Evolutionary conservation across 2,797 vertebrate genomes (phyloP).

Genomic region (Chromobotia macracanthus): DNA sequence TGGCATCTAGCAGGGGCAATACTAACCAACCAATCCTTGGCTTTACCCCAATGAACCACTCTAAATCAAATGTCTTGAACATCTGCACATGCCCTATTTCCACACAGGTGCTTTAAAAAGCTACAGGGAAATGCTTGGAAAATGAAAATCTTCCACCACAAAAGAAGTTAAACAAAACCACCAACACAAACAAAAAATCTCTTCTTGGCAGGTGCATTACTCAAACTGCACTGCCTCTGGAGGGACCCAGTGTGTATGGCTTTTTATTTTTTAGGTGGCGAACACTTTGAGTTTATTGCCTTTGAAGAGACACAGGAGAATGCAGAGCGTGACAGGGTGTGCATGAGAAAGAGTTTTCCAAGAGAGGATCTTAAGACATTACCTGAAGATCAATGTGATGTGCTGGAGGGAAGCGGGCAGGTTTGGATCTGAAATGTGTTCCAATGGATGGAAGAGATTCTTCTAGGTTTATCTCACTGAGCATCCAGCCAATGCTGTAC

Average conservation of each 20-base stretch:
- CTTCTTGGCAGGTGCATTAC: constrained; percentile 4
- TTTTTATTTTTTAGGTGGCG: not conserved
- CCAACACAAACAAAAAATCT: not conserved
- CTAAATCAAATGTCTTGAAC: not conserved
- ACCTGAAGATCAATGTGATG: constrained; percentile 33
- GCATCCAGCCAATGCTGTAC: constrained; percentile 23
- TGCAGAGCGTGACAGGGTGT: not conserved
- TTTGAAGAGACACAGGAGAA: not conserved
- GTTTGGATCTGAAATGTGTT: not conserved
- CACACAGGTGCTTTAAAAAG: constrained; percentile 22
- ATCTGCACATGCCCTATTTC: constrained; percentile 3
- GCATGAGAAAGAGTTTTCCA: constrained; percentile 1
- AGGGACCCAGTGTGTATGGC: not conserved
- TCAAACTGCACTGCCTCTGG: not conserved
- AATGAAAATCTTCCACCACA: constrained; percentile 21
- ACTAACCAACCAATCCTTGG: no score
- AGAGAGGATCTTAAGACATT: constrained; percentile 10
- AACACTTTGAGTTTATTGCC: not conserved
- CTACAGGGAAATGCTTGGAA: constrained; percentile 11
- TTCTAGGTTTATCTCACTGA: constrained; percentile 38
- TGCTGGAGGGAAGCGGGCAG: constrained; percentile 13
- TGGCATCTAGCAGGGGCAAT: no score
- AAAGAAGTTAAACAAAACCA: not conserved
- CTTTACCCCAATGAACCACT: not conserved
- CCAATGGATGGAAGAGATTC: constrained; percentile 19